Conservation (phyloP, 2,797 vertebrate genomes). For the Urophycis tenuis region DNA sequence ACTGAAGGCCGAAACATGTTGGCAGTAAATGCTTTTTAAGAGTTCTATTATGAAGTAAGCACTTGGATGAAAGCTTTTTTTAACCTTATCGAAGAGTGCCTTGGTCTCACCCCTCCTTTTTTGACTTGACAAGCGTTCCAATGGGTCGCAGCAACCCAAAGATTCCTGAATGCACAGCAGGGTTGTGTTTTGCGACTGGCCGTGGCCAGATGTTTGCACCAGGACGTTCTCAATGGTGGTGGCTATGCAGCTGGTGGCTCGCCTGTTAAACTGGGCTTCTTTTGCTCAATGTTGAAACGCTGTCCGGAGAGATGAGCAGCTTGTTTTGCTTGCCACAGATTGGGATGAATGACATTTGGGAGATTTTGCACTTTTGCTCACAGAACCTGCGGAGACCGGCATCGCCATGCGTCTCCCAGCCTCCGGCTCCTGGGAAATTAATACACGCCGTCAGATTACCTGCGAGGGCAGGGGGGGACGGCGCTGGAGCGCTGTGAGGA, state of each 20-base stretch:
- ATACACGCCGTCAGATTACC: background rate
- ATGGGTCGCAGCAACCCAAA: background rate
- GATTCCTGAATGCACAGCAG: background rate
- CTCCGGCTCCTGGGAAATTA: slow-evolving; percentile 36
- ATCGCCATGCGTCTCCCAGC: slow-evolving; percentile 10
- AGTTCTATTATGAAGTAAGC: no score
- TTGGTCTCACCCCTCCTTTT: no score
- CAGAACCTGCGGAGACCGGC: background rate
- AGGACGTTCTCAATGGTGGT: background rate
- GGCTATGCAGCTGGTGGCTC: background rate
- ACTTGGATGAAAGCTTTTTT: no score
- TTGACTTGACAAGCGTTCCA: background rate
- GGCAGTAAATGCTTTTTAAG: no score
- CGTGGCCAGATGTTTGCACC: background rate
- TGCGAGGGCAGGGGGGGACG: background rate
- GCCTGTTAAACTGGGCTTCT: background rate
- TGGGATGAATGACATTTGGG: slow-evolving; percentile 40
- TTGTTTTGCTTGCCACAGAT: slow-evolving; percentile 24
- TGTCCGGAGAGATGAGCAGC: slow-evolving; percentile 15
- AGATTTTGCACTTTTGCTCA: background rate
- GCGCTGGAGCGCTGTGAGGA: background rate
- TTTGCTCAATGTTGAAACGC: slow-evolving; percentile 11
- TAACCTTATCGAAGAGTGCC: no score
- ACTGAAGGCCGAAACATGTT: no score
- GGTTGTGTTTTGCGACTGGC: background rate